These are phyloP conservation scores for Hololepta plana DNA, from an alignment of 2,888 invertebrate species.

Conservation along the genomic window DNA sequence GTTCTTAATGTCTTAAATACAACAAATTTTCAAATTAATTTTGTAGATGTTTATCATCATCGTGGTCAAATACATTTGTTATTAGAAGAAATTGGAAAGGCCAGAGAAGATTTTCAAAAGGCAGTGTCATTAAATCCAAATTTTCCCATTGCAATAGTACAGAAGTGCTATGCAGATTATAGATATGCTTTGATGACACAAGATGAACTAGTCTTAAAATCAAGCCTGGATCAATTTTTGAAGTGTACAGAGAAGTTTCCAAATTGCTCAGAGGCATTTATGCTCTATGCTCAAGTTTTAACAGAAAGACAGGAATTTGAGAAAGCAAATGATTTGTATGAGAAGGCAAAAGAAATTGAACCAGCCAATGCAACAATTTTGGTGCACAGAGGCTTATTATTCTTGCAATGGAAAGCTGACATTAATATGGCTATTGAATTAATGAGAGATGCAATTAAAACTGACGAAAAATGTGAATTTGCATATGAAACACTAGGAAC, in stretches of 20 bases:
- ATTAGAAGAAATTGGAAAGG: conserved; percentile 63
- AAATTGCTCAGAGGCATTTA: conserved; percentile 69
- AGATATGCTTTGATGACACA: conserved; percentile 24
- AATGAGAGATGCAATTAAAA: conserved; percentile 64
- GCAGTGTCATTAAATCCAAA: conserved; percentile 67
- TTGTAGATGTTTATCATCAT: conserved; percentile 77
- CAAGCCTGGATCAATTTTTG: conserved; percentile 56
- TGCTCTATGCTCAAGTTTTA: conserved; percentile 76
- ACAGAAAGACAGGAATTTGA: conserved; percentile 70
- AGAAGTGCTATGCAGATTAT: conserved; percentile 82
- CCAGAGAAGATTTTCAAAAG: conserved; percentile 65
- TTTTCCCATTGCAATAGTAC: conserved; percentile 73
- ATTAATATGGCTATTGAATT: conserved; percentile 58
- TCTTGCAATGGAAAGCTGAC: conserved; percentile 72
- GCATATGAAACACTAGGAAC: conserved; percentile 91
- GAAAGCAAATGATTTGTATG: conserved; percentile 66
- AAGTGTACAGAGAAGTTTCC: conserved; percentile 63
- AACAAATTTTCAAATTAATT: conserved; percentile 20
- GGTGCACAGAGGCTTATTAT: conserved; percentile 72
- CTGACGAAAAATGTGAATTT: conserved; percentile 86
- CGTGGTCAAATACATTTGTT: conserved; percentile 76
- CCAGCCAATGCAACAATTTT: conserved; percentile 70
- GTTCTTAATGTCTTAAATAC: not conserved
- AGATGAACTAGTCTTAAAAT: conserved; percentile 36
- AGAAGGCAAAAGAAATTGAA: conserved; percentile 63